phyloP scores from a whole-genome alignment of 2,113 vertebrate species.

The Ictalurus punctatus region DNA sequence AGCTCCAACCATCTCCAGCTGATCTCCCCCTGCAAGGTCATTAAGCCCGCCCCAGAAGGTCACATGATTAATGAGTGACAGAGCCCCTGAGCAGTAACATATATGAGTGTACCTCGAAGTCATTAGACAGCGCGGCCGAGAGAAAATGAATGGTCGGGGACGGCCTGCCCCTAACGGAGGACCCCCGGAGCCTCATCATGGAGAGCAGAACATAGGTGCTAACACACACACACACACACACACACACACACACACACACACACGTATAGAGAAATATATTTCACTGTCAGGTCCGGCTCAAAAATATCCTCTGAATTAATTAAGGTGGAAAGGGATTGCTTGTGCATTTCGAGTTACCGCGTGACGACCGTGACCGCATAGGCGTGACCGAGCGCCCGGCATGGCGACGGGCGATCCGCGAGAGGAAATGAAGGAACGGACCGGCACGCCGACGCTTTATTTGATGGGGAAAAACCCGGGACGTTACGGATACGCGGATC shows the following conservation, averaged over 20 bases:
- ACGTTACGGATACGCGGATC: slow-evolving; percentile 67
- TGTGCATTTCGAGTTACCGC: slow-evolving; percentile 50
- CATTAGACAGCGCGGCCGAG: slow-evolving; percentile 87
- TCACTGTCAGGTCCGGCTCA: slow-evolving; percentile 16
- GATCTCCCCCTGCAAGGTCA: slow-evolving; percentile 99
- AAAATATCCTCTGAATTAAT: slow-evolving; percentile 23
- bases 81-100: slow-evolving; percentile 88
- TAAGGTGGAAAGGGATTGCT: not conserved
- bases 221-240: slow-evolving; percentile 36
- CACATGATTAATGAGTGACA: slow-evolving; percentile 99
- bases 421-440: slow-evolving; percentile 74
- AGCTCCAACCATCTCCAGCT: slow-evolving; percentile 96
- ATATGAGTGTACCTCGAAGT: slow-evolving; percentile 89
- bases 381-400: slow-evolving; percentile 60
- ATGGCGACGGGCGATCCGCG: slow-evolving; percentile 69
- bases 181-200: slow-evolving; percentile 64
- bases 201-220: slow-evolving; percentile 62
- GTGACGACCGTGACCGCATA: slow-evolving; percentile 64
- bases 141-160: slow-evolving; percentile 86
- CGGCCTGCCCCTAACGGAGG: slow-evolving; percentile 71
- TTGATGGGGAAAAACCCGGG: slow-evolving; percentile 67
- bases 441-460: slow-evolving; percentile 67
- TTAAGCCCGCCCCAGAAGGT: slow-evolving; percentile 98
- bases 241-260: slow-evolving; percentile 26
- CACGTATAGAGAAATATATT: slow-evolving; percentile 7